phyloP scores from a whole-genome alignment of 92 coral and sea anemone genomes.

The Paramuricea clavata region DNA sequence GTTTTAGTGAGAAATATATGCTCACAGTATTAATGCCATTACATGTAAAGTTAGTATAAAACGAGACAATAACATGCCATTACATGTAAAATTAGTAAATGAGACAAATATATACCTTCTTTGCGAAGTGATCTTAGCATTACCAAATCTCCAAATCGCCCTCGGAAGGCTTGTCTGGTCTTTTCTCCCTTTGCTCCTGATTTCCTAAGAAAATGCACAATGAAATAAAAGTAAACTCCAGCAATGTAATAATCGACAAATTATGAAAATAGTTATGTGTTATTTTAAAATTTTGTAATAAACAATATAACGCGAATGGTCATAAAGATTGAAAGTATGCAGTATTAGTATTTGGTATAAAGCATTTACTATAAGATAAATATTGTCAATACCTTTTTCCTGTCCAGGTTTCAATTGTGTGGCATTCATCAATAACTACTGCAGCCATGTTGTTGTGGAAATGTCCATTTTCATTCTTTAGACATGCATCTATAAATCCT shows the following conservation, averaged over 20 bases:
- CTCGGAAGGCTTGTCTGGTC: conserved; percentile 33
- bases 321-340: too few species aligned
- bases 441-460: conserved; percentile 6
- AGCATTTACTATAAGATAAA: too few species aligned
- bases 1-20: too few species aligned
- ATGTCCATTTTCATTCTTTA: neutral
- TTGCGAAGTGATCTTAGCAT: conserved; percentile 58
- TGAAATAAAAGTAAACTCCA: neutral
- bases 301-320: too few species aligned
- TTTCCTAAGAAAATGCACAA: conserved; percentile 21
- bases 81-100: neutral
- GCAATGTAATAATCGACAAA: too few species aligned
- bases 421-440: too few species aligned
- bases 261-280: neutral
- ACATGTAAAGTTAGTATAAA: too few species aligned
- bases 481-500: neutral
- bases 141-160: conserved; percentile 56
- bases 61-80: too few species aligned
- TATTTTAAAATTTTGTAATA: too few species aligned
- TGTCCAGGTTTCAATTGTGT: conserved; percentile 1
- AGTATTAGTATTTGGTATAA: neutral
- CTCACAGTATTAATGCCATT: too few species aligned
- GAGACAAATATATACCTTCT: conserved; percentile 39
- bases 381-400: too few species aligned
- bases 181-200: conserved; percentile 1